These are phyloP conservation scores for Crocallis elinguaria DNA, from an alignment of 2,888 invertebrate species.

Conservation along the genomic window DNA sequence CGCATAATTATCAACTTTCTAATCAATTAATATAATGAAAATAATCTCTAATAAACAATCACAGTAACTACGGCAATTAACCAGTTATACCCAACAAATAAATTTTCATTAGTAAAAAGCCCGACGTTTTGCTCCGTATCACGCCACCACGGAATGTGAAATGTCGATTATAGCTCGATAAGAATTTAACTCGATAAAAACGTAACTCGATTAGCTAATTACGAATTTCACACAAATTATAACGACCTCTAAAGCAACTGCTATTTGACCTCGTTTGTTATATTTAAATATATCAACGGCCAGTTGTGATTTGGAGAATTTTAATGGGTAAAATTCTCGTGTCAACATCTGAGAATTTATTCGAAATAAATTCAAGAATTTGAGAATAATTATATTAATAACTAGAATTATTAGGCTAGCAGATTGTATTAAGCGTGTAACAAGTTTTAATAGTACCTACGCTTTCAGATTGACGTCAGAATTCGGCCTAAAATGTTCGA, in stretches of 20 bases:
- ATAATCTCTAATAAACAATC: constrained; percentile 22
- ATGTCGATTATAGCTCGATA: constrained; percentile 50
- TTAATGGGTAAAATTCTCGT: constrained; percentile 18
- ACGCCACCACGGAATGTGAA: constrained; percentile 28
- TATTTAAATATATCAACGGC: constrained; percentile 7
- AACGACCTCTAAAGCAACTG: constrained; percentile 43
- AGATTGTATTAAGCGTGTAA: neutral
- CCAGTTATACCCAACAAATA: constrained; percentile 21
- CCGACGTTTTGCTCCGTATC: constrained; percentile 24
- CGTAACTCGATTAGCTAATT: constrained; percentile 69
- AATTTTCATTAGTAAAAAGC: constrained; percentile 32
- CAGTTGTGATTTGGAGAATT: constrained; percentile 11
- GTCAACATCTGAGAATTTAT: constrained; percentile 7
- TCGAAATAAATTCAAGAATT: neutral
- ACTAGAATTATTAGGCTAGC: constrained; percentile 1
- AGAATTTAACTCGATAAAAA: constrained; percentile 55
- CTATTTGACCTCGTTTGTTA: constrained; percentile 41
- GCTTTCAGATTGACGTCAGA: neutral
- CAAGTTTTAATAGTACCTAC: neutral
- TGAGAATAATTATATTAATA: constrained; percentile 1
- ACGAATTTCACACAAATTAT: constrained; percentile 79
- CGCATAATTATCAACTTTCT: neutral
- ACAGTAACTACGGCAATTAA: constrained; percentile 24
- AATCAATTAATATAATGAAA: neutral
- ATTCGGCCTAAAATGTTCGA: neutral